Conservation (phyloP, 2,888 invertebrate genomes). For the Subacronicta megacephala region DNA sequence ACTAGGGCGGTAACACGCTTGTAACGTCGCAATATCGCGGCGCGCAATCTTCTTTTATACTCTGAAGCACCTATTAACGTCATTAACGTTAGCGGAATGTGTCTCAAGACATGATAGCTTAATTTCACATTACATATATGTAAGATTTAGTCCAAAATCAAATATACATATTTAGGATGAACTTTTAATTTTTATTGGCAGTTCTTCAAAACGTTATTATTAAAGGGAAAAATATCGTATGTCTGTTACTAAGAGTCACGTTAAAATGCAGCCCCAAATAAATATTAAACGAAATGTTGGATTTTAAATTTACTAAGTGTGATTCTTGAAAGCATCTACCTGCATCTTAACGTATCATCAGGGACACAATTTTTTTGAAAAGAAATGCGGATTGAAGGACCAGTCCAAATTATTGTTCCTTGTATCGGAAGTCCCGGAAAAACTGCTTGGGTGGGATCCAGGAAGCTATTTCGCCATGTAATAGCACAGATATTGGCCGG, state of each 20-base stretch:
- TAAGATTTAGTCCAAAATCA: not conserved
- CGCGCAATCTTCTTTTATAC: slow-evolving; percentile 56
- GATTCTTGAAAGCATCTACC: not conserved
- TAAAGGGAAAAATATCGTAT: not conserved
- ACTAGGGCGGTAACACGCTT: slow-evolving; percentile 28
- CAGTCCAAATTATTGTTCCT: slow-evolving; percentile 16
- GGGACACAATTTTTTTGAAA: not conserved
- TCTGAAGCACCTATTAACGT: slow-evolving; percentile 32
- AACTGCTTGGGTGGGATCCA: slow-evolving; percentile 6
- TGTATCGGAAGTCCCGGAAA: slow-evolving; percentile 8
- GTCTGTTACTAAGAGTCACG: no score
- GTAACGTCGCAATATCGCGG: slow-evolving; percentile 37
- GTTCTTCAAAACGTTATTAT: not conserved
- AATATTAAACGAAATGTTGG: slow-evolving; percentile 1
- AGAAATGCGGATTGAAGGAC: not conserved
- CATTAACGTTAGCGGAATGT: slow-evolving; percentile 43
- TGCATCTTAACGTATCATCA: no score
- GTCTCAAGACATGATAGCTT: slow-evolving; percentile 46
- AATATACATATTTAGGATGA: not conserved
- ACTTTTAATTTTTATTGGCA: no score
- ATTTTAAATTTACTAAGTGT: not conserved
- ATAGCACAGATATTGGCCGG: slow-evolving; percentile 38
- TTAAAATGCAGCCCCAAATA: not conserved
- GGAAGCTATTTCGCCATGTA: slow-evolving; percentile 32
- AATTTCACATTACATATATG: slow-evolving; percentile 26